Conservation (phyloP, 2,888 invertebrate species). For the Tiliacea aurago region DNA sequence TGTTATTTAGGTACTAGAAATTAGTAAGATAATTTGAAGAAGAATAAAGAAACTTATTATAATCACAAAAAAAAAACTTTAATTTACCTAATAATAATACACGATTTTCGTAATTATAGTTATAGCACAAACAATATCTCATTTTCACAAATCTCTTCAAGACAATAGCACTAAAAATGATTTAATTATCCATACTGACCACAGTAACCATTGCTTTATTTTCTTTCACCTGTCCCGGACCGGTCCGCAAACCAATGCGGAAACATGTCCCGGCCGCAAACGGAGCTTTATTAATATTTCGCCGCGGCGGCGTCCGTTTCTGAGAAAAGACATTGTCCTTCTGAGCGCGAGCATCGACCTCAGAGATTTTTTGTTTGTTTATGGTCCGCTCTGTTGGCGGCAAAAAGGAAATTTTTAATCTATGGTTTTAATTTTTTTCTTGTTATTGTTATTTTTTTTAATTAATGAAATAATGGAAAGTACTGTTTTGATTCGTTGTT, state of each 20-base stretch:
- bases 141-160: not conserved
- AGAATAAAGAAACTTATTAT: too few relatives aligned
- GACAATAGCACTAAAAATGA: not conserved
- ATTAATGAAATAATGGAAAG: conserved; percentile 13
- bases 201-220: conserved; percentile 46
- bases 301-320: conserved; percentile 78
- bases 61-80: too few relatives aligned
- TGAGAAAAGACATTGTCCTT: conserved; percentile 86
- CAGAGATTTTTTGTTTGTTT: conserved; percentile 76
- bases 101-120: too few relatives aligned
- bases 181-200: conserved; percentile 29
- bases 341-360: conserved; percentile 80
- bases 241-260: conserved; percentile 68
- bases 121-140: not conserved
- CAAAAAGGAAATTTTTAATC: conserved; percentile 62
- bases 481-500: conserved; percentile 4
- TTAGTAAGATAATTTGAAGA: too few relatives aligned
- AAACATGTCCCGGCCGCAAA: conserved; percentile 71
- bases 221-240: conserved; percentile 58
- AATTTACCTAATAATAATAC: too few relatives aligned
- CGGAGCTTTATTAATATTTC: conserved; percentile 79
- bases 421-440: conserved; percentile 50
- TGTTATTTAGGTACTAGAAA: too few relatives aligned
- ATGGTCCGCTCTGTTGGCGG: conserved; percentile 62
- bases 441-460: conserved; percentile 4